Base-by-base conservation (phyloP, 1,140 invertebrate species). In the Scaptomyza montana region DNA sequence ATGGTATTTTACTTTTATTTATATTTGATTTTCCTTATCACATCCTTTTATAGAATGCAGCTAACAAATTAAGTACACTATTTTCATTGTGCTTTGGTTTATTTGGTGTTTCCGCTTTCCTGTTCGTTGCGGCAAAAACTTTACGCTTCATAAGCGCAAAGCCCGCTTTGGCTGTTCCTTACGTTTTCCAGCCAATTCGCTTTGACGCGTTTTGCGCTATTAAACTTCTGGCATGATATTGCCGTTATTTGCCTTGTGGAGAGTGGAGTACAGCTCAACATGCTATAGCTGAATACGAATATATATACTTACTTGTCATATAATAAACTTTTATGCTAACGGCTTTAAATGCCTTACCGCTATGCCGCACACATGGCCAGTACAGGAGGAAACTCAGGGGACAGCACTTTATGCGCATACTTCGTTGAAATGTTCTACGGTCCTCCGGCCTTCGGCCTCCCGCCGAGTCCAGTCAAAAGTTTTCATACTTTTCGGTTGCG, bases 311-410 rank as follows among this genome's bases (percentile, higher is more conserved):
- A 87, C 82, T 87, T 89, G 82, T 87, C 82, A 87, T 87, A 87
- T 87, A 89, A 87, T 87, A 87, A 87, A 87, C 71, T 87, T 87
- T 87, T 82, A 87, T 87, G 82, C 80, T 87, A 87, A 82, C 76
- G 84, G 82, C 69, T 70, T 78, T 79, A 74, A 79, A 89, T 87
- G 84, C 74, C 78, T 82, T 77, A 73, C 78, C 76, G 77, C 67
- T 13, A 60, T 33, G 25, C 45, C 57, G 54, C 57, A 78, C 79
- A 84, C 80, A 82, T 71, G 74, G 78, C 21, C 28, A 33, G 67
- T 57, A 49, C 61, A 56, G 66, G 25, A 49, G 71, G 33, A 49
- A 62, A 49, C 57, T 30, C 51, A 41, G 69, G 79, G 68, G 56
- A 66, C 47, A 65, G 74, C 66, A 77, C 66, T 80, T 85, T 86